These are phyloP conservation scores for Speoplatyrhinus poulsoni DNA, from an alignment of 2,113 vertebrate genomes.

Conservation along the genomic window DNA sequence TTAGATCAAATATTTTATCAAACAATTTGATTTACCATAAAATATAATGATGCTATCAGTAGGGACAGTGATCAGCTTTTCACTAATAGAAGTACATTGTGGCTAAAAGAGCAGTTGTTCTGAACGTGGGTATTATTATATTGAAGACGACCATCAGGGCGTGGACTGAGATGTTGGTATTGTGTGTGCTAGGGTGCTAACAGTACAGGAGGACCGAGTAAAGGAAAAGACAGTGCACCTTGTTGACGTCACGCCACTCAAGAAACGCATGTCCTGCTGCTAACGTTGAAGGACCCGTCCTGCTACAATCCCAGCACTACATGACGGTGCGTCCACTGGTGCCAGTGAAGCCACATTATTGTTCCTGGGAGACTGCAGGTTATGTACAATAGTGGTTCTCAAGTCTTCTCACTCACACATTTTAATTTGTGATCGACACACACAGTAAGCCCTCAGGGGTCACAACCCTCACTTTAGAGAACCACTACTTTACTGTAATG, in stretches of 20 bases:
- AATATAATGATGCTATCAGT: too few relatives aligned
- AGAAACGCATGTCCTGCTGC: constrained; percentile 84
- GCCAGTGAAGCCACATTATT: constrained; percentile 1
- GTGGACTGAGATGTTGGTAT: background rate
- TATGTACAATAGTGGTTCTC: background rate
- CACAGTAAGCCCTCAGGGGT: background rate
- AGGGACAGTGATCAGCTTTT: too few relatives aligned
- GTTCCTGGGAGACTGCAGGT: background rate
- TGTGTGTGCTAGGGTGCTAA: constrained; percentile 78
- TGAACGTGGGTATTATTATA: background rate
- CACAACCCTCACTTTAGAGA: constrained; percentile 19
- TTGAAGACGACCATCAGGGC: background rate
- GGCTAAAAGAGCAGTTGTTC: too few relatives aligned
- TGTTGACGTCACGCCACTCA: constrained; percentile 53
- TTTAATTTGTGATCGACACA: background rate
- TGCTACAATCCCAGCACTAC: background rate
- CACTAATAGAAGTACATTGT: too few relatives aligned
- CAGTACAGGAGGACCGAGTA: constrained; percentile 84
- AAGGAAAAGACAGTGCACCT: constrained; percentile 84
- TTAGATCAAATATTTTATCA: too few relatives aligned
- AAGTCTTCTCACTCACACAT: background rate
- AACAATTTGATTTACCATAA: too few relatives aligned
- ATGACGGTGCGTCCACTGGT: background rate
- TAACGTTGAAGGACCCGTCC: constrained; percentile 33
- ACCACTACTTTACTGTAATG: background rate